Evolutionary conservation across 2,797 vertebrate genomes (phyloP).

Genomic region (Ptychobarbus kaznakovi): DNA sequence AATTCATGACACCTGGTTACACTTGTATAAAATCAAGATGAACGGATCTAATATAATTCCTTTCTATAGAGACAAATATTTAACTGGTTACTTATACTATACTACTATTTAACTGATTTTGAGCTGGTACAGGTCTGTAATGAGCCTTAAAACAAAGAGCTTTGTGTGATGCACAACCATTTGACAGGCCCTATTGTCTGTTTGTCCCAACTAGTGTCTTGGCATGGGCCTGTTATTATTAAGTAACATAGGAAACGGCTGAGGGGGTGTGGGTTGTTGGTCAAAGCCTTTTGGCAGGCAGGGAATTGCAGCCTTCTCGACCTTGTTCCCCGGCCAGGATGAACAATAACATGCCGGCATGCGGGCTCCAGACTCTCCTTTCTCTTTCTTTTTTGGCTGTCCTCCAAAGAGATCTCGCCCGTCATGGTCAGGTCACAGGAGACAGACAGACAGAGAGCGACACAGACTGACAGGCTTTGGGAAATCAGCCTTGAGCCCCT

Average conservation of each 20-base stretch:
- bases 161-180: background rate
- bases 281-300: slow-evolving; percentile 48
- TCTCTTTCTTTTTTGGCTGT: slow-evolving; percentile 36
- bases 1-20: background rate
- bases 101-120: background rate
- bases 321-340: slow-evolving; percentile 51
- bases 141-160: background rate
- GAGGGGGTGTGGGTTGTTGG: background rate
- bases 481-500: slow-evolving; percentile 8
- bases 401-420: slow-evolving; percentile 19
- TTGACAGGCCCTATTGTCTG: slow-evolving; percentile 11
- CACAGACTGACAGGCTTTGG: slow-evolving; percentile 26
- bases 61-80: too few species aligned
- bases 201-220: slow-evolving; percentile 25
- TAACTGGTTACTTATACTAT: background rate
- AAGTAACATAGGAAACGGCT: slow-evolving; percentile 41
- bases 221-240: slow-evolving; percentile 23
- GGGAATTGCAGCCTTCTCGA: slow-evolving; percentile 34
- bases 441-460: slow-evolving; percentile 22
- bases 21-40: background rate
- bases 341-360: slow-evolving; percentile 47
- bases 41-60: background rate
- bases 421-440: slow-evolving; percentile 37
- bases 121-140: background rate
- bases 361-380: slow-evolving; percentile 29